Evolutionary conservation across 1,140 invertebrate species (phyloP).

Genomic region (Solenopsis fugax): DNA sequence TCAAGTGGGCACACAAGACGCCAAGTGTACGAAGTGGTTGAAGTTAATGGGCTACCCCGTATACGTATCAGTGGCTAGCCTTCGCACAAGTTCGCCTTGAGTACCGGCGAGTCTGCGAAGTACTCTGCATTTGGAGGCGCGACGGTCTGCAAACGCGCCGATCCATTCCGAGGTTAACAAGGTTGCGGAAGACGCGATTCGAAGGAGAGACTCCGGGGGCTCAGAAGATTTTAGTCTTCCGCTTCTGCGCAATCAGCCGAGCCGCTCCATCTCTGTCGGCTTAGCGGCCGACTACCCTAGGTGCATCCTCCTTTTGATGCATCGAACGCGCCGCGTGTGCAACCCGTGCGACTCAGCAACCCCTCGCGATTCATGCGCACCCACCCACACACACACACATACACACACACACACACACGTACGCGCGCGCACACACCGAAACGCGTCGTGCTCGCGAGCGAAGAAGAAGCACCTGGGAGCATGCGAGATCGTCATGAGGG

Average conservation of each 20-base stretch:
- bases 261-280: conserved; percentile 76
- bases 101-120: conserved; percentile 17
- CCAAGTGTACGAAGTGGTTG: conserved; percentile 22
- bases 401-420: background rate
- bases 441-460: conserved; percentile 33
- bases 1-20: conserved; percentile 22
- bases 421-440: background rate
- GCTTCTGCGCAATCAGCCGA: conserved; percentile 75
- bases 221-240: conserved; percentile 61
- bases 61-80: conserved; percentile 61
- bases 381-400: background rate
- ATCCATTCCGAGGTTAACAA: conserved; percentile 58
- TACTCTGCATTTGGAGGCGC: conserved; percentile 25
- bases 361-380: conserved; percentile 48
- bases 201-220: background rate
- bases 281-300: conserved; percentile 72
- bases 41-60: conserved; percentile 60
- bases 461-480: conserved; percentile 49
- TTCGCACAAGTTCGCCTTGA: conserved; percentile 60
- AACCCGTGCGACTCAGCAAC: conserved; percentile 29
- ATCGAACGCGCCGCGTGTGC: conserved; percentile 51
- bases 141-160: background rate
- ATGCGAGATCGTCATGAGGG: conserved; percentile 57
- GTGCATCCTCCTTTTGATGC: conserved; percentile 69
- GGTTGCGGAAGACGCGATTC: conserved; percentile 47